A percentile compares a stretch with the other conserved stretches of the same genome.
These are phyloP conservation scores for Trissolcus basalis DNA, from an alignment of 1,140 invertebrate species.

Conservation along the genomic window DNA sequence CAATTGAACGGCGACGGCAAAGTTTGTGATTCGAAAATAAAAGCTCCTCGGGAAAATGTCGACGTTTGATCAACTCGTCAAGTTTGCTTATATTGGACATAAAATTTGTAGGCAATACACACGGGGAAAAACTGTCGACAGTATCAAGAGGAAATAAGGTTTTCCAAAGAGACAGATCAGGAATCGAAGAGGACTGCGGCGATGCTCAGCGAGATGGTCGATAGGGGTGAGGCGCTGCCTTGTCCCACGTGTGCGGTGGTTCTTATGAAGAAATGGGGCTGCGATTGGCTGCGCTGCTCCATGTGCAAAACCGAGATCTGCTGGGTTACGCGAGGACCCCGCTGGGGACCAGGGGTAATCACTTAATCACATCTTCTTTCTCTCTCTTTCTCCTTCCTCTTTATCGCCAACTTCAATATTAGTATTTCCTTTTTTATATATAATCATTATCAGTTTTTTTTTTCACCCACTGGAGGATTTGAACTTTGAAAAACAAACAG, in stretches of 20 bases:
- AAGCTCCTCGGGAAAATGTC: conserved; percentile 4
- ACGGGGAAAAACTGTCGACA: conserved; percentile 88
- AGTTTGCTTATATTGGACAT: conserved; percentile 39
- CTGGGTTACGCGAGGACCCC: conserved; percentile 91
- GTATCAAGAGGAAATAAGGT: conserved; percentile 86
- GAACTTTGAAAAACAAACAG: too few species aligned
- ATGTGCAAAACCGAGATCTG: conserved; percentile 97
- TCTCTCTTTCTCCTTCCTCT: not conserved
- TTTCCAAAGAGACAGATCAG: conserved; percentile 80
- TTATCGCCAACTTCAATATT: too few species aligned
- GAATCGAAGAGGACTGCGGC: conserved; percentile 85
- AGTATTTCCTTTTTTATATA: too few species aligned
- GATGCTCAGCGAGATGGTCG: conserved; percentile 88
- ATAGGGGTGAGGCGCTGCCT: conserved; percentile 88
- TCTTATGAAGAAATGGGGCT: conserved; percentile 95
- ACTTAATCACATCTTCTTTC: conserved; percentile 6
- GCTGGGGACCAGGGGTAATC: conserved; percentile 88
- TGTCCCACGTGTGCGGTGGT: conserved; percentile 90
- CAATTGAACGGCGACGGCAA: conserved; percentile 27
- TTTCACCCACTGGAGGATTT: too few species aligned
- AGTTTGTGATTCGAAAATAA: conserved; percentile 29
- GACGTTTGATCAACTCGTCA: conserved; percentile 34
- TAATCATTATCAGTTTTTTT: too few species aligned
- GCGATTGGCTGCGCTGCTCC: conserved; percentile 94
- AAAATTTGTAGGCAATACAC: conserved; percentile 84